Evolutionary conservation across 2,797 vertebrate genomes (phyloP).

Genomic region (Sebastes nivosus): DNA sequence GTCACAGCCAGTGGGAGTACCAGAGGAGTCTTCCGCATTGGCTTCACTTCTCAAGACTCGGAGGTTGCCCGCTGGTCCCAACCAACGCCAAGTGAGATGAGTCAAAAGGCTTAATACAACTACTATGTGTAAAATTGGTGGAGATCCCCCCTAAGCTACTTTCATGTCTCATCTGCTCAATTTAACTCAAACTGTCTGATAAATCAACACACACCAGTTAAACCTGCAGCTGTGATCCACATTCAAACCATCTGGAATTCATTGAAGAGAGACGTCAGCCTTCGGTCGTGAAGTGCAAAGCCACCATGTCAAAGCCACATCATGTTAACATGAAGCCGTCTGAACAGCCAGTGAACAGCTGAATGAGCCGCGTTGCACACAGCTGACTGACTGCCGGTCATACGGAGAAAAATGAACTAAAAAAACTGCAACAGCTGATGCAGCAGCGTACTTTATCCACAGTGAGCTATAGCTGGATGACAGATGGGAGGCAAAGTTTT

Average conservation of each 20-base stretch:
- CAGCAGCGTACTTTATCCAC: constrained; percentile 35
- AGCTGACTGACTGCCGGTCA: constrained; percentile 36
- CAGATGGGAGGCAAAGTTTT: constrained; percentile 36
- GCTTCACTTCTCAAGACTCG: background rate
- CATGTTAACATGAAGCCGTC: constrained; percentile 39
- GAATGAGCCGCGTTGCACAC: constrained; percentile 28
- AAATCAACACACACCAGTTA: background rate
- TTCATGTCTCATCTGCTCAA: background rate
- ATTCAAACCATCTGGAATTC: constrained; percentile 27
- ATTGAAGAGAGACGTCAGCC: constrained; percentile 20
- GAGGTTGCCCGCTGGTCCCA: too few relatives aligned
- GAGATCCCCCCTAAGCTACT: background rate
- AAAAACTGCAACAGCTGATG: constrained; percentile 48
- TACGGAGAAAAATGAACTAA: constrained; percentile 22
- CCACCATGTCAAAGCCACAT: constrained; percentile 39
- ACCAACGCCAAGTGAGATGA: too few relatives aligned
- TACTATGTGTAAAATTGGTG: background rate
- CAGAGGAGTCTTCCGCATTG: too few relatives aligned
- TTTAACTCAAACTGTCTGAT: background rate
- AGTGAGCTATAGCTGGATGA: constrained; percentile 27
- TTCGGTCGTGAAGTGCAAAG: constrained; percentile 42
- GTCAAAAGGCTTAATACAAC: background rate
- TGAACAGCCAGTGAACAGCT: constrained; percentile 43
- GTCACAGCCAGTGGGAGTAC: too few relatives aligned
- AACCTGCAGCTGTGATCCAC: constrained; percentile 6